Evolutionary conservation across 2,888 invertebrate genomes (phyloP).

Genomic region (Adelognathus sp.): DNA sequence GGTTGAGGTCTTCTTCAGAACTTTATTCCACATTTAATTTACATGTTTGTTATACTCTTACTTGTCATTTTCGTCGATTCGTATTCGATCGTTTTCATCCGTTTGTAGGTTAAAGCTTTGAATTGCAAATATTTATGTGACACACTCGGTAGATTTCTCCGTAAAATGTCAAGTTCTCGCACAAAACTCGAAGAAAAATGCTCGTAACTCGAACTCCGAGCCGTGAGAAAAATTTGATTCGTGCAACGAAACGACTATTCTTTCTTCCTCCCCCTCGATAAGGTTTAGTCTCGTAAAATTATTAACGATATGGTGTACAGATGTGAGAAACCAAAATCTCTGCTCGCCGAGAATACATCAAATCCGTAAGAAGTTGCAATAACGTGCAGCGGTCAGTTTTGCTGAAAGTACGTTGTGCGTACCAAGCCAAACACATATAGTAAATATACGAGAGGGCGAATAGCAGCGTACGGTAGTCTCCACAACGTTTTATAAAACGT

Average conservation of each 20-base stretch:
- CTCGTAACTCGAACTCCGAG: too few species aligned
- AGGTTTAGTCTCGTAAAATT: constrained; percentile 12
- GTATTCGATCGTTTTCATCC: too few species aligned
- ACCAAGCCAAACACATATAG: not conserved
- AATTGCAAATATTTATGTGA: too few species aligned
- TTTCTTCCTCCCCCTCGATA: not conserved
- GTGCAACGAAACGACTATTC: not conserved
- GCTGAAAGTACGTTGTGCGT: not conserved
- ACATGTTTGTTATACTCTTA: too few species aligned
- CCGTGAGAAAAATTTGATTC: not conserved
- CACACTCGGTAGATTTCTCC: too few species aligned
- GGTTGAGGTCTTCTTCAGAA: too few species aligned
- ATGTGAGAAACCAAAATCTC: not conserved
- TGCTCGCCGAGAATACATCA: constrained; percentile 12
- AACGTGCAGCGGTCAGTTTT: constrained; percentile 9
- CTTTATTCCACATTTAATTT: too few species aligned
- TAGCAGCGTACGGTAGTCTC: constrained; percentile 58
- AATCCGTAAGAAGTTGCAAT: not conserved
- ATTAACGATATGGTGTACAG: constrained; percentile 15
- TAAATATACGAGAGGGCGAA: constrained; percentile 62
- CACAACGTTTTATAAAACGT: constrained; percentile 50
- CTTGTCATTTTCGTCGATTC: too few species aligned
- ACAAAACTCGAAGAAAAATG: too few species aligned
- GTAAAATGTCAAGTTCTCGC: too few species aligned
- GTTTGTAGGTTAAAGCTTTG: too few species aligned